Percentiles rank a stretch among this genome's conserved stretches.
Conservation (phyloP, 1,140 invertebrate genomes). For the Cotesia glomerata region DNA sequence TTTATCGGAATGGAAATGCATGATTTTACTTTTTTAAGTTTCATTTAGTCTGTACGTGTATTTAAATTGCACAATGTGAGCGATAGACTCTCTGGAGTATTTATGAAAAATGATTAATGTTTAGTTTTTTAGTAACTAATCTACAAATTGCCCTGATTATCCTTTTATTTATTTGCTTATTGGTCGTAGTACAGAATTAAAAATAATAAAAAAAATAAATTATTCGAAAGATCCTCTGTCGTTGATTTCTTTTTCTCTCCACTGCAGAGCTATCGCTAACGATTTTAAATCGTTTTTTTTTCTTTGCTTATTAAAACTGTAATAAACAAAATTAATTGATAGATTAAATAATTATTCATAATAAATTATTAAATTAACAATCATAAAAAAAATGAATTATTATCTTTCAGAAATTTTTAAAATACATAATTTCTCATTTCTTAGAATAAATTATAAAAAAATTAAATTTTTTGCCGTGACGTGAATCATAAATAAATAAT, state of each 20-base stretch:
- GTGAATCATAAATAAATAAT: too few species aligned
- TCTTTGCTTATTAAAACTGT: conserved; percentile 40
- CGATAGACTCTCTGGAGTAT: too few species aligned
- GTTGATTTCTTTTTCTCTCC: background rate
- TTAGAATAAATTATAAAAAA: too few species aligned
- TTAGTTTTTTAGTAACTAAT: too few species aligned
- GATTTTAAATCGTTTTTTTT: conserved; percentile 15
- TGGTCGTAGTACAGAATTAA: conserved; percentile 10
- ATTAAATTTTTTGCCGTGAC: too few species aligned
- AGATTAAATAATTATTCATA: background rate
- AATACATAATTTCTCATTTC: too few species aligned
- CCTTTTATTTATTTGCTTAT: conserved; percentile 19
- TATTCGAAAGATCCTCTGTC: background rate
- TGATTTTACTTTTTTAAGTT: background rate
- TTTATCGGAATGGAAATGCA: conserved; percentile 25
- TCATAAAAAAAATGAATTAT: too few species aligned
- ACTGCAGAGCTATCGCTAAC: background rate
- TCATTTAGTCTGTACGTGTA: background rate
- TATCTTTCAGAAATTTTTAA: too few species aligned
- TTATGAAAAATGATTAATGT: too few species aligned
- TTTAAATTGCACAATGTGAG: conserved; percentile 11
- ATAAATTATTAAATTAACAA: too few species aligned
- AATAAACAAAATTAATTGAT: conserved; percentile 19
- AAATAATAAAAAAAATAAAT: conserved; percentile 5
- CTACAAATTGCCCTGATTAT: background rate